Evolutionary conservation across 1,140 invertebrate genomes (phyloP), one percentile per base, ranked within the genome.

Genomic region (Euura saliciscinereae): DNA sequence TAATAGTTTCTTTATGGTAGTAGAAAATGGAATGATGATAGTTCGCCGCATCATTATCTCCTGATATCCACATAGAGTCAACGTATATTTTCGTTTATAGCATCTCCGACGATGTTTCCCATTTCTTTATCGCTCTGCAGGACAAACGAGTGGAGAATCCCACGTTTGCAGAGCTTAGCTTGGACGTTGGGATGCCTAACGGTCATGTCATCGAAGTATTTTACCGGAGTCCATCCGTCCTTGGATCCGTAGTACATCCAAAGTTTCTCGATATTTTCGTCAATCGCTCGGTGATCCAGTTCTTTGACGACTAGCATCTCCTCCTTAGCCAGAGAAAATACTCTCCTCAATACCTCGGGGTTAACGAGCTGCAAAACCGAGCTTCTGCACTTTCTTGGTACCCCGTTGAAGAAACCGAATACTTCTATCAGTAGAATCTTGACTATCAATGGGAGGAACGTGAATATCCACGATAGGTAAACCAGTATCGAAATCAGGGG

Each of bases 131-230:
- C 90, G 75, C 88, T 78, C 1, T 88, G 85, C 28, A 96, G 79
- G 7, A 96, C 93, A 89, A 95, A 97, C 2, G 93, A 90, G 85
- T 97, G 95, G 43, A 90, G 84, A 79, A 91, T 91, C 13, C 90
- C 89, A 69, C 90, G 82, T n/a, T 88, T 87, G 79, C 93, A 93
- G 11, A 95, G 78, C 73, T 90, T 81, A 10, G 93, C 90, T 74
- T 94, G 89, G 6, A 91, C 83, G 70, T 90, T 78, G 1, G 93
- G 93, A 78, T 93, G 89, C 44, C 86, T 85, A 11, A 82, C 74
- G 73, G 88, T 89, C 46, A 96, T 83, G 65, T 92, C 86, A 43
- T 90, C 80, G 78, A 90, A 94, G 80, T 92, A 94, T 69, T 87
- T 80, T 2, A 89, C 73, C 0, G 95, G 95, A 72, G 91, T 91